Evolutionary conservation across 2,888 invertebrate species (phyloP), one percentile per base, ranked within the genome.

Genomic region (Cancer borealis): DNA sequence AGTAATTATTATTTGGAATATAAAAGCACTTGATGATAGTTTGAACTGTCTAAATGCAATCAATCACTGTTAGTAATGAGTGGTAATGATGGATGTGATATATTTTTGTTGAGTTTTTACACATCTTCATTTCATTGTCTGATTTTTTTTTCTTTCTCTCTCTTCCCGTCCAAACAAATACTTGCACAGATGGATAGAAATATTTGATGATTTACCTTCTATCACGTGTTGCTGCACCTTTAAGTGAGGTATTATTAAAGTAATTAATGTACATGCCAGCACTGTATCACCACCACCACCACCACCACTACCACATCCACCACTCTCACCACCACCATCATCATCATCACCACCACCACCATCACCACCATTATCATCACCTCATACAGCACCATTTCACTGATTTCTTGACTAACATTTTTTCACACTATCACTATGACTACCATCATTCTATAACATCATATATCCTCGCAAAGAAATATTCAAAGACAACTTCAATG

Each of bases 1-100:
- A 39, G 14, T 17, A 84, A 84, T 84, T 84, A 84, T 84, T 84
- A 84, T 84, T 84, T 84, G 39, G 39, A 30, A 39, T 84, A 39
- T 39, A 84, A 84, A 84, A 84, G 84, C 84, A 84, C 84, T 84
- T 14, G 39, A 39, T 84, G 84, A 84, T 84, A 30, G 39, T 84
- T 84, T 84, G 84, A 84, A 84, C 39, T 39, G 84, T 84, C 12
- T 84, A 30, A 84, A 84, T 39, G 84, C 84, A 84, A 84, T 84
- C 84, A 84, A 84, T 84, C 84, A 39, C 84, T 3, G 39, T 39
- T 39, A 84, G 39, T 84, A n/a, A 84, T 39, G 30, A 39, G 84
- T 39, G 39, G 84, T 39, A 84, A 84, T 84, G 39, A 84, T 39
- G 84, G 30, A 84, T 39, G 73, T 0, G 0, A 10, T 60, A 54